A percentile compares a stretch with the other conserved stretches of the same genome.
Conservation (phyloP, 2,888 invertebrate genomes). For the Oscheius sp. region DNA sequence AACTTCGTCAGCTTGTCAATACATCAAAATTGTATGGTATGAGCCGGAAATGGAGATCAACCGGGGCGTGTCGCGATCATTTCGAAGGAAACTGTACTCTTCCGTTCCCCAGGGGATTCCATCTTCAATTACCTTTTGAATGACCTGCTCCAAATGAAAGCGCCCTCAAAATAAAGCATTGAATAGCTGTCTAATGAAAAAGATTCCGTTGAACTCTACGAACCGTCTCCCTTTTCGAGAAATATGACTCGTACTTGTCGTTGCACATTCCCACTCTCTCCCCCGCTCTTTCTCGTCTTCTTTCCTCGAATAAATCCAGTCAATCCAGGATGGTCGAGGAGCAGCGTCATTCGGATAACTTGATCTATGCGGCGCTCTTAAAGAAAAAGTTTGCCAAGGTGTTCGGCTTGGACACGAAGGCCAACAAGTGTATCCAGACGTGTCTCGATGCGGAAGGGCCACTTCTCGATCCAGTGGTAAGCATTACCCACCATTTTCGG, state of each 20-base stretch:
- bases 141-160: no score
- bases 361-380: slow-evolving; percentile 38
- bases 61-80: no score
- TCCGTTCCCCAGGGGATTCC: no score
- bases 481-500: not conserved
- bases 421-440: slow-evolving; percentile 38
- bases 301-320: slow-evolving; percentile 11
- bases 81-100: no score
- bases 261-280: slow-evolving; percentile 10
- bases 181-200: not conserved
- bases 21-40: no score
- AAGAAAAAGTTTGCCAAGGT: slow-evolving; percentile 41
- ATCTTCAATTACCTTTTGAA: no score
- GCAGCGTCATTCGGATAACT: slow-evolving; percentile 27
- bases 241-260: not conserved
- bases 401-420: slow-evolving; percentile 38
- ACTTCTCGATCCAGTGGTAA: no score
- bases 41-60: no score
- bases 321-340: slow-evolving; percentile 24
- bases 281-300: slow-evolving; percentile 24
- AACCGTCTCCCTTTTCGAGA: not conserved
- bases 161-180: not conserved
- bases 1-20: no score
- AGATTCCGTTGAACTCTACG: no score
- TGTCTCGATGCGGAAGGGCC: slow-evolving; percentile 21